Percentiles rank a stretch among this genome's conserved stretches.
Conservation (phyloP, 2,888 invertebrate species). For the Ernsta delagoae region DNA sequence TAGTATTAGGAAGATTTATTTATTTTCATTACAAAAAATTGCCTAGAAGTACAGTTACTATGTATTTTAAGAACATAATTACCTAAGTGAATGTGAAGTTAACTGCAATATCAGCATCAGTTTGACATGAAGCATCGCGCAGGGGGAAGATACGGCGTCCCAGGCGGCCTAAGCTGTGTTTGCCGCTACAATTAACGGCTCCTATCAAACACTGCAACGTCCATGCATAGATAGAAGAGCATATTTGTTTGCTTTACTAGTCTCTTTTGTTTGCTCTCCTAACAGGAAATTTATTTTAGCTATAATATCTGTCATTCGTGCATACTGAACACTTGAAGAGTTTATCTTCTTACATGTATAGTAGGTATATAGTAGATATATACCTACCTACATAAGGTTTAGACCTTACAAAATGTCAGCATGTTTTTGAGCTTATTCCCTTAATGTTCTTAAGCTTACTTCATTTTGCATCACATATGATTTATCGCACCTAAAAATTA, state of each 20-base stretch:
- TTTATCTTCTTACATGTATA: conserved; percentile 49
- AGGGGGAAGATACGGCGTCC: conserved; percentile 40
- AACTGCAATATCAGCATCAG: neutral
- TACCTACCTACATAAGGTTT: no score
- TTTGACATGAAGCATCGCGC: neutral
- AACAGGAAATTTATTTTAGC: conserved; percentile 84
- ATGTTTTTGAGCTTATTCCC: no score
- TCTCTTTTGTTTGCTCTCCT: conserved; percentile 74
- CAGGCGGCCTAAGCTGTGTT: conserved; percentile 50
- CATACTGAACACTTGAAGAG: conserved; percentile 59
- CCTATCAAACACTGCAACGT: conserved; percentile 77
- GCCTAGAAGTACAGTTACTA: no score
- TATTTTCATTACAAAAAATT: no score
- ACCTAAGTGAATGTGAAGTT: no score
- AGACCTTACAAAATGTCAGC: no score
- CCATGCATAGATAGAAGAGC: conserved; percentile 65
- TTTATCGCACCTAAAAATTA: no score
- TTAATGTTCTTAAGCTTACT: no score
- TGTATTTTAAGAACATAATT: neutral
- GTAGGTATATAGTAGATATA: no score
- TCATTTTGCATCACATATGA: no score
- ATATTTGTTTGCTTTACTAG: conserved; percentile 69
- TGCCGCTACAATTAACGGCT: conserved; percentile 69
- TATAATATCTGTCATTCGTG: conserved; percentile 79
- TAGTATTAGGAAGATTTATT: no score